Evolutionary conservation across 1,140 invertebrate genomes (phyloP).

Genomic region (Aphelenchoides fujianensis): DNA sequence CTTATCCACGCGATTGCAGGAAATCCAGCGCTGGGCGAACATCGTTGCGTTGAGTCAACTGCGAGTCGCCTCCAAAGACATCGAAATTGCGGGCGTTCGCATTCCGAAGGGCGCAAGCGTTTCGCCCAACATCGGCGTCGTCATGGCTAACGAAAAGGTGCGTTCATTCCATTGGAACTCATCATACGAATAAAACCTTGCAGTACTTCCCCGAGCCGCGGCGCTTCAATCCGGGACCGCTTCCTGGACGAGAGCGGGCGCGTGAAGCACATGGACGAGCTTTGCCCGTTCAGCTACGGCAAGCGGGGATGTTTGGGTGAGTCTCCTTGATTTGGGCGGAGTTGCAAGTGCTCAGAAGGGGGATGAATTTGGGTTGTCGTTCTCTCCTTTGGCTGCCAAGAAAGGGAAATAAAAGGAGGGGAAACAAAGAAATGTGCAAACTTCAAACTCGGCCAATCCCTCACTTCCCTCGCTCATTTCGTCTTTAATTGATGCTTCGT

Average conservation of each 20-base stretch:
- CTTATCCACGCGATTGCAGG: too few relatives aligned
- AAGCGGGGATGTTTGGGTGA: too few relatives aligned
- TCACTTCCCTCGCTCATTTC: too few relatives aligned
- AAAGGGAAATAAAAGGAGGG: too few relatives aligned
- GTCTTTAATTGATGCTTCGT: too few relatives aligned
- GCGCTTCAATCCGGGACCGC: constrained; percentile 12
- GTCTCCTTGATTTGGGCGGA: too few relatives aligned
- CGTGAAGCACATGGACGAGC: constrained; percentile 9
- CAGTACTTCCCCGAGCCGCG: constrained; percentile 18
- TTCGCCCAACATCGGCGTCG: constrained; percentile 13
- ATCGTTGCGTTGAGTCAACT: constrained; percentile 19
- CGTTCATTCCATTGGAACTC: neutral
- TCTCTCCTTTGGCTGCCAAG: too few relatives aligned
- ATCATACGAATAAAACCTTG: neutral
- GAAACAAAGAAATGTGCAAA: too few relatives aligned
- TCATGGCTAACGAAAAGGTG: constrained; percentile 18
- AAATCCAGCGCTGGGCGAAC: constrained; percentile 22
- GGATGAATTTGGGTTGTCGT: too few relatives aligned
- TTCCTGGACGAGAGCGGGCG: constrained; percentile 19
- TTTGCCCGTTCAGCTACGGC: constrained; percentile 22
- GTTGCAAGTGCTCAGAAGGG: too few relatives aligned
- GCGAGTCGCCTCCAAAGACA: constrained; percentile 14
- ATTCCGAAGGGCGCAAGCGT: constrained; percentile 17
- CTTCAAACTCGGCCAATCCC: too few relatives aligned
- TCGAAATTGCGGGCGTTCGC: neutral